A percentile compares a stretch with the other conserved stretches of the same genome.
Evolutionary conservation across 2,888 invertebrate species (phyloP).

Genomic region (Ellobium chinense): DNA sequence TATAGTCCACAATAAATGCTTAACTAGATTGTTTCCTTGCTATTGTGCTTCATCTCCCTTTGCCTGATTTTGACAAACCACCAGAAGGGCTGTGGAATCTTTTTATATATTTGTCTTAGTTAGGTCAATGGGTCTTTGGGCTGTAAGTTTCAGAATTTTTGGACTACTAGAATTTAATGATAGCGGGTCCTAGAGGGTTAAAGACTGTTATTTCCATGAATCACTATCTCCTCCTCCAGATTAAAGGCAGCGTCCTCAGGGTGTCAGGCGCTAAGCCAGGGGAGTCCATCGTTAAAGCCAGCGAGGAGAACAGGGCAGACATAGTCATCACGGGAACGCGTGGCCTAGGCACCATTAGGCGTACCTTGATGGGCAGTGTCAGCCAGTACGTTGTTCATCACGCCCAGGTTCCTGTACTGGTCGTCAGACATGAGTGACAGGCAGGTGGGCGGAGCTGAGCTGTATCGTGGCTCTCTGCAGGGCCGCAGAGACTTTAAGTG

Average conservation of each 20-base stretch:
- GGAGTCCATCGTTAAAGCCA: constrained; percentile 38
- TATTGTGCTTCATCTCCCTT: too few species aligned
- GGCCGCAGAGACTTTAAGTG: too few species aligned
- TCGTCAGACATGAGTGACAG: constrained; percentile 13
- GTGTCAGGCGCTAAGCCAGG: constrained; percentile 31
- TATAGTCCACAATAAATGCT: too few species aligned
- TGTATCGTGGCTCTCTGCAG: too few species aligned
- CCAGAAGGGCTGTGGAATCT: too few species aligned
- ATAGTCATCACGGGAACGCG: constrained; percentile 45
- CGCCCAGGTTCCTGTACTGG: constrained; percentile 36
- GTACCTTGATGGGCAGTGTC: constrained; percentile 42
- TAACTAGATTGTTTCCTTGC: too few species aligned
- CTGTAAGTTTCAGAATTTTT: too few species aligned
- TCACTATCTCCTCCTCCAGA: constrained; percentile 3
- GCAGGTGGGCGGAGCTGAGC: background rate
- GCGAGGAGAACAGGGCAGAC: constrained; percentile 27
- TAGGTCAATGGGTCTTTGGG: too few species aligned
- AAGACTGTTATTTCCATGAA: background rate
- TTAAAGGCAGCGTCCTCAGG: constrained; percentile 21
- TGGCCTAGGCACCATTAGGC: constrained; percentile 13
- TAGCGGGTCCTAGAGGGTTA: background rate
- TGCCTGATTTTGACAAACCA: too few species aligned
- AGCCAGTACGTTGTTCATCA: constrained; percentile 47
- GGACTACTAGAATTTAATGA: too few species aligned
- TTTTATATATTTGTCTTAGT: too few species aligned